Evolutionary conservation across 1,140 invertebrate species (phyloP).

Genomic region (Druon quercuslanigerum): DNA sequence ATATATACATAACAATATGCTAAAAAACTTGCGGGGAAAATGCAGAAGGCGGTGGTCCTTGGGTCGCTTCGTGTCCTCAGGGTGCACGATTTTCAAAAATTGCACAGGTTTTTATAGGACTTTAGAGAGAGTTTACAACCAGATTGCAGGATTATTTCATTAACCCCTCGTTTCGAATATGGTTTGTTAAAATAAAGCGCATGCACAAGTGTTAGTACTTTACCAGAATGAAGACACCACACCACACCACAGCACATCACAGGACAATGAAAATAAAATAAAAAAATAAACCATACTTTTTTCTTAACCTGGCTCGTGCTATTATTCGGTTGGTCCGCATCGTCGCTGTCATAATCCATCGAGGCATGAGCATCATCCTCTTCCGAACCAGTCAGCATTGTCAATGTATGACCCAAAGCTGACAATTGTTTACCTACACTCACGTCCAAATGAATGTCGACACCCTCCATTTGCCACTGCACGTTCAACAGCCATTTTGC

Average conservation of each 20-base stretch:
- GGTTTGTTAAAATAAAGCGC: not conserved
- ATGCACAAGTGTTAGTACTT: slow-evolving; percentile 39
- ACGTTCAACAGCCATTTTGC: slow-evolving; percentile 99
- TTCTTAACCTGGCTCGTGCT: slow-evolving; percentile 75
- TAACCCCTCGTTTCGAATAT: too few relatives aligned
- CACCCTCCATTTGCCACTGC: slow-evolving; percentile 99
- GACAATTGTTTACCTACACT: slow-evolving; percentile 97
- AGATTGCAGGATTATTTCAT: too few relatives aligned
- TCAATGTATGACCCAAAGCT: slow-evolving; percentile 94
- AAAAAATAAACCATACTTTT: slow-evolving; percentile 69
- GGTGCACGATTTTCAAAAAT: too few relatives aligned
- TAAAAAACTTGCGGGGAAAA: too few relatives aligned
- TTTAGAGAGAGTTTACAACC: too few relatives aligned
- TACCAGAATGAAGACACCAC: slow-evolving; percentile 43
- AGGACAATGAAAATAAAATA: slow-evolving; percentile 46
- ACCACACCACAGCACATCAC: slow-evolving; percentile 3
- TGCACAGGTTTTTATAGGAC: too few relatives aligned
- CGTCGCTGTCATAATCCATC: slow-evolving; percentile 86
- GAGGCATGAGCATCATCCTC: slow-evolving; percentile 85
- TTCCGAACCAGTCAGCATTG: slow-evolving; percentile 92
- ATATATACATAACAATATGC: too few relatives aligned
- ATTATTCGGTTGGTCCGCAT: slow-evolving; percentile 83
- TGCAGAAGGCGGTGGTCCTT: too few relatives aligned
- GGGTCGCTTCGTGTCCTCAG: too few relatives aligned
- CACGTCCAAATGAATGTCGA: slow-evolving; percentile 96